Evolutionary conservation across 64 coral and sea anemone species (phyloP).

Genomic region (Pocillopora verrucosa): DNA sequence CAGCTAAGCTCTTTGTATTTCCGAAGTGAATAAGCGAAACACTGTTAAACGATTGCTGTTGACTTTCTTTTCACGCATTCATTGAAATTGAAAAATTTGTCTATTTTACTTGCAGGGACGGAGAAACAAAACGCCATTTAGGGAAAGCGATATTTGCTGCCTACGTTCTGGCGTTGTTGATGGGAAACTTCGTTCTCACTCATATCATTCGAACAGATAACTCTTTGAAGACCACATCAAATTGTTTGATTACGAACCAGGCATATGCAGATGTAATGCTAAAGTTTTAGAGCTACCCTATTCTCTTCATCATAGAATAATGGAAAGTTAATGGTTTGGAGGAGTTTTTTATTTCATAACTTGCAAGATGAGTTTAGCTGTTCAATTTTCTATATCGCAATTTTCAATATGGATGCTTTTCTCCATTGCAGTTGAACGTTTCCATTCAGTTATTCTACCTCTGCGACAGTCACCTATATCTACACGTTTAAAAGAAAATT

Average conservation of each 20-base stretch:
- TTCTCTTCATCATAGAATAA: too few relatives aligned
- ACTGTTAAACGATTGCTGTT: too few relatives aligned
- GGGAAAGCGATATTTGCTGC: background rate
- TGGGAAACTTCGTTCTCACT: constrained; percentile 2
- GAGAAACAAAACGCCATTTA: too few relatives aligned
- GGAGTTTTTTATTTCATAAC: background rate
- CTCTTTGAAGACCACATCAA: background rate
- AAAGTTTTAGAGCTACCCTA: too few relatives aligned
- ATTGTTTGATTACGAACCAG: constrained; percentile 8
- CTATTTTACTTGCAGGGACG: too few relatives aligned
- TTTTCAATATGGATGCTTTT: constrained; percentile 2
- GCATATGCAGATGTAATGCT: background rate
- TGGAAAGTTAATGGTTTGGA: background rate
- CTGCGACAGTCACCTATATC: background rate
- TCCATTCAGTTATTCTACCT: background rate
- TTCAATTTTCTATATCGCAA: background rate
- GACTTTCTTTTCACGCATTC: too few relatives aligned
- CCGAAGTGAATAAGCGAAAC: too few relatives aligned
- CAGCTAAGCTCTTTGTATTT: too few relatives aligned
- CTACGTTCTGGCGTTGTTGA: background rate
- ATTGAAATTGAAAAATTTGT: too few relatives aligned
- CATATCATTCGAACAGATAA: constrained; percentile 6
- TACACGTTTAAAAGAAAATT: background rate
- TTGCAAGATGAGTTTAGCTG: background rate
- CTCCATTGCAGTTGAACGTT: background rate